These are phyloP conservation scores for Microhierax caerulescens DNA, from an alignment of 2,797 vertebrate species.

Conservation along the genomic window DNA sequence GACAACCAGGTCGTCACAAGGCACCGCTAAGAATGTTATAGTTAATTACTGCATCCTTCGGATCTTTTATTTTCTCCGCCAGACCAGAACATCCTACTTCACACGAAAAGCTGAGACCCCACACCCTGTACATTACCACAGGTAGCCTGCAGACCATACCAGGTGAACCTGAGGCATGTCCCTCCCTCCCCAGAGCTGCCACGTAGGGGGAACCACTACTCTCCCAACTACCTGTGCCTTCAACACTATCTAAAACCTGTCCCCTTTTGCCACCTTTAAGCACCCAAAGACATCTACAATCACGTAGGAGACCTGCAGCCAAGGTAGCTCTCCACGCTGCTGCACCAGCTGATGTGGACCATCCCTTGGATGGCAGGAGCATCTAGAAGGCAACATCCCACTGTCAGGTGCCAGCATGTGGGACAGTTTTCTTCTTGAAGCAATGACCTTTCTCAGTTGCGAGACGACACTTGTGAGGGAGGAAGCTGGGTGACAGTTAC, in stretches of 20 bases:
- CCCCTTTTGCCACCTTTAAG: background rate
- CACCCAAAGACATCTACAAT: background rate
- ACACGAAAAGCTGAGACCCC: background rate
- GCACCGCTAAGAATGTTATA: background rate
- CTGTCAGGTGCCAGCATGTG: background rate
- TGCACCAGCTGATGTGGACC: rapidly evolving
- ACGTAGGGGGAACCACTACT: background rate
- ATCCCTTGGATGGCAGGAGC: background rate
- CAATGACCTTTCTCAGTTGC: background rate
- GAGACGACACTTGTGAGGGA: background rate
- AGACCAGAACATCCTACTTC: background rate
- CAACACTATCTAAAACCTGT: background rate
- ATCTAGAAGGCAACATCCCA: background rate
- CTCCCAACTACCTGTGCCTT: background rate
- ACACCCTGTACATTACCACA: background rate
- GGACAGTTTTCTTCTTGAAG: background rate
- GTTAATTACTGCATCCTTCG: background rate
- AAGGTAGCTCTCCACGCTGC: background rate
- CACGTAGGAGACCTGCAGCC: background rate
- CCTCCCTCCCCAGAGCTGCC: background rate
- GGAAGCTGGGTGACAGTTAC: background rate
- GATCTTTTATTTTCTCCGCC: background rate
- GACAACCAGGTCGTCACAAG: background rate
- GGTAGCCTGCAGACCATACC: background rate
- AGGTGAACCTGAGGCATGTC: background rate